Conservation (phyloP, 2,113 vertebrate species). For the Malurus melanocephalus region DNA sequence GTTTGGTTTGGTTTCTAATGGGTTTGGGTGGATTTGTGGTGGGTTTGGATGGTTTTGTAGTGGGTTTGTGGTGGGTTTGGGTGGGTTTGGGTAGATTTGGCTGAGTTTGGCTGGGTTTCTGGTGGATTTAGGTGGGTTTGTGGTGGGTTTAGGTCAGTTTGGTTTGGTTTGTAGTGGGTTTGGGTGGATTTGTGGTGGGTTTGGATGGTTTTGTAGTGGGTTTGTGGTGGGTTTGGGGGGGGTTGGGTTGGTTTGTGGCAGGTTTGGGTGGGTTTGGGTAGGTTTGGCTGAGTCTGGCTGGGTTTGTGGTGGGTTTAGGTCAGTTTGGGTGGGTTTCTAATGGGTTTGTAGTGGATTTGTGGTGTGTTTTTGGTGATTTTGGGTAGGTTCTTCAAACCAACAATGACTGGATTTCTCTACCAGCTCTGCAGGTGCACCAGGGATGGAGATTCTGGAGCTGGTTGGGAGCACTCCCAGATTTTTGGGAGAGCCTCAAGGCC, state of each 20-base stretch:
- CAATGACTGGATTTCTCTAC: fast-evolving
- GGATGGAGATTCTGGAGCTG: not conserved
- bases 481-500: not conserved
- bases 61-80: too few relatives aligned
- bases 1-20: too few relatives aligned
- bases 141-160: not conserved
- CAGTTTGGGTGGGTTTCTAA: too few relatives aligned
- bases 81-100: not conserved
- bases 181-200: fast-evolving
- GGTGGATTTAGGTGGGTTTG: fast-evolving
- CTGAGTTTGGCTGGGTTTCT: too few relatives aligned
- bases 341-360: fast-evolving
- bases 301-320: fast-evolving
- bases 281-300: too few relatives aligned
- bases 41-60: too few relatives aligned
- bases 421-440: not conserved
- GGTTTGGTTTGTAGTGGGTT: too few relatives aligned
- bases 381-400: not conserved
- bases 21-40: fast-evolving
- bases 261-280: too few relatives aligned
- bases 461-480: not conserved
- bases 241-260: too few relatives aligned
- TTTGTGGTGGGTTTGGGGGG: too few relatives aligned
- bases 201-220: too few relatives aligned
- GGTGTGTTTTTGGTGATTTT: too few relatives aligned